phyloP scores from a whole-genome alignment of 2,113 vertebrate species.

The Elgaria multicarinata region DNA sequence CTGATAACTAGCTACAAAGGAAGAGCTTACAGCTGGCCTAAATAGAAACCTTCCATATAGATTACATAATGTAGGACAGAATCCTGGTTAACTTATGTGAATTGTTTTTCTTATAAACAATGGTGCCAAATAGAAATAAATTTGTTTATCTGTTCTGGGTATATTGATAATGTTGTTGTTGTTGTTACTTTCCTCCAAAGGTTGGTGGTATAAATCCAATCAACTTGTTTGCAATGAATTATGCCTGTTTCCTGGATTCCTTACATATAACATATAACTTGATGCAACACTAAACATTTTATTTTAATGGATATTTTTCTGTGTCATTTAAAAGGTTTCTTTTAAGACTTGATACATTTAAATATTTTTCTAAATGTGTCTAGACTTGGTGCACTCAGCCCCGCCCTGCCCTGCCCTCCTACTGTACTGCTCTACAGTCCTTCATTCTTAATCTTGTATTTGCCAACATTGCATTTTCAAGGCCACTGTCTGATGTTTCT shows the following conservation, averaged over 20 bases:
- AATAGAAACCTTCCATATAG: not conserved
- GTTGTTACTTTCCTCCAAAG: not conserved
- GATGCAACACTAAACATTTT: not conserved
- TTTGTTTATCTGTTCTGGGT: not conserved
- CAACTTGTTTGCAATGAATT: not conserved
- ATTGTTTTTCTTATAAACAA: not conserved
- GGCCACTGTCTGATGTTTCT: conserved; percentile 16
- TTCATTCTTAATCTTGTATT: not conserved
- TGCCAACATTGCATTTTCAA: conserved; percentile 8
- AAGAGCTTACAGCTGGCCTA: not conserved
- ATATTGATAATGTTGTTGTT: not conserved
- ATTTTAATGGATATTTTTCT: conserved; percentile 41
- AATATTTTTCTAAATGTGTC: conserved; percentile 26
- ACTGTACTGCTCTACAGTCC: not conserved
- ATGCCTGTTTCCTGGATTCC: conserved; percentile 9
- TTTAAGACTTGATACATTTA: conserved; percentile 51
- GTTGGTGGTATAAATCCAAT: conserved; percentile 15
- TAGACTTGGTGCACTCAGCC: conserved; percentile 18
- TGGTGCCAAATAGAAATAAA: not conserved
- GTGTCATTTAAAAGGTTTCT: conserved; percentile 29
- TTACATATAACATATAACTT: not conserved
- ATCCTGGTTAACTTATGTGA: not conserved
- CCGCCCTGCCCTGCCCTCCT: not conserved
- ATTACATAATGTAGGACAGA: not conserved
- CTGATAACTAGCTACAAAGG: conserved; percentile 35